A percentile compares a stretch with the other conserved stretches of the same genome.
Evolutionary conservation across 1,140 invertebrate species (phyloP).

Genomic region (Gryllus bimaculatus): DNA sequence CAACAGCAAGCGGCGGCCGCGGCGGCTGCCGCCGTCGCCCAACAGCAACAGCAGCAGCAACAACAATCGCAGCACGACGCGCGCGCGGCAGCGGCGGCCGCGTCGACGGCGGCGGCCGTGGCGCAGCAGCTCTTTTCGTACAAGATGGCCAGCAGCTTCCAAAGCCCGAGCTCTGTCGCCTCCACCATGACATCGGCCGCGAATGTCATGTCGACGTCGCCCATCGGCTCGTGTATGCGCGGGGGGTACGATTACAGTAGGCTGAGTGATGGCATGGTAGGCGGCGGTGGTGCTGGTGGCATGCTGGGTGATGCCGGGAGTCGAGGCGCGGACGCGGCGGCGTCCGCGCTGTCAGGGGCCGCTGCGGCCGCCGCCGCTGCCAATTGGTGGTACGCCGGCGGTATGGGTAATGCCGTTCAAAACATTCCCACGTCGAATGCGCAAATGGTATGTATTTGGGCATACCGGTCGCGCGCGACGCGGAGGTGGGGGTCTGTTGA

Average conservation of each 20-base stretch:
- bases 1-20: conserved; percentile 32
- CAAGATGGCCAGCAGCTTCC: conserved; percentile 55
- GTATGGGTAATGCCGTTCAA: conserved; percentile 14
- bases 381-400: conserved; percentile 47
- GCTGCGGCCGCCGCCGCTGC: conserved; percentile 41
- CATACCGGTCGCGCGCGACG: conserved; percentile 9
- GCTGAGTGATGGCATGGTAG: conserved; percentile 33
- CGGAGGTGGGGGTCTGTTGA: conserved; percentile 8
- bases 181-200: conserved; percentile 8
- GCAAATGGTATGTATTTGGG: conserved; percentile 14
- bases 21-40: conserved; percentile 37
- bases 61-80: conserved; percentile 38
- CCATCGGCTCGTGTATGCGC: conserved; percentile 35
- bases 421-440: conserved; percentile 9
- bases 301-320: conserved; percentile 29
- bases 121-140: conserved; percentile 70
- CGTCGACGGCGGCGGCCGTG: conserved; percentile 46
- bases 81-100: conserved; percentile 44
- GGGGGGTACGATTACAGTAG: conserved; percentile 45
- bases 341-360: conserved; percentile 30
- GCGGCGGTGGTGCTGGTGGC: conserved; percentile 26
- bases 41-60: conserved; percentile 45
- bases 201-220: conserved; percentile 15
- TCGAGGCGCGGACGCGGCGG: conserved; percentile 31
- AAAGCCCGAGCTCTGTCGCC: conserved; percentile 30